Base-by-base conservation (phyloP, 2,888 invertebrate species). In the Xylota sylvarum region DNA sequence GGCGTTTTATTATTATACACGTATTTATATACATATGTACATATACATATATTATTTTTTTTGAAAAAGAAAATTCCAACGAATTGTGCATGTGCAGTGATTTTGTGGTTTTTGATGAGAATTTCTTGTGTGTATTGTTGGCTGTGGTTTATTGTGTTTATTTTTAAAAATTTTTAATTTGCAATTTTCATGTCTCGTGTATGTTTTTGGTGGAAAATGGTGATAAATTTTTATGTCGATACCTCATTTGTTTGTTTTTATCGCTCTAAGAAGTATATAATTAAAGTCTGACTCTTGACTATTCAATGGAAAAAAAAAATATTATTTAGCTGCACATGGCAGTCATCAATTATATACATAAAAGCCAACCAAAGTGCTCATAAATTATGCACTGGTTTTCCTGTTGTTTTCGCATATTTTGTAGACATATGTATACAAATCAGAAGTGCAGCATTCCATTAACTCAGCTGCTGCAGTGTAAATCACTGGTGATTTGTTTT, bases 61-160 rank as follows among this genome's bases (percentile, higher is more conserved):
- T 50, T 35, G 17, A 27, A 14, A 69, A 67, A 67, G 58, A 9
- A 77, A 69, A 60, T 77, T 77, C 77, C 67, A 50, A 37, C 1
- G 67, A 77, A 77, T 67, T 69, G 56, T 77, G 77, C 67, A 77
- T 69, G 77, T 69, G 77, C 67, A 77, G 48, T 32, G 35, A 37
- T 48, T 72, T 62, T 67, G 67, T 50, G 67, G 77, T 58, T 77
- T 67, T 60, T 50, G 55, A 56, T 6, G 55, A 64, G 64, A 74
- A 74, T 46, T 56, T 14, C 12, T 30, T 10, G 12, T 23, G 43
- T 65, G 37, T 65, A 10, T 37, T 9, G 9, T 5, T 35, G 55
- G 46, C 46, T 74, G 55, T 14, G 52, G 50, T 65, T 23, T 19
- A 35, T 52, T 55, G 14, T n/a, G 50, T 58, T 60, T 77, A 60